A percentile compares a stretch with the other conserved stretches of the same genome.
phyloP scores from a whole-genome alignment of 2,113 vertebrate species.

The Elgaria multicarinata region DNA sequence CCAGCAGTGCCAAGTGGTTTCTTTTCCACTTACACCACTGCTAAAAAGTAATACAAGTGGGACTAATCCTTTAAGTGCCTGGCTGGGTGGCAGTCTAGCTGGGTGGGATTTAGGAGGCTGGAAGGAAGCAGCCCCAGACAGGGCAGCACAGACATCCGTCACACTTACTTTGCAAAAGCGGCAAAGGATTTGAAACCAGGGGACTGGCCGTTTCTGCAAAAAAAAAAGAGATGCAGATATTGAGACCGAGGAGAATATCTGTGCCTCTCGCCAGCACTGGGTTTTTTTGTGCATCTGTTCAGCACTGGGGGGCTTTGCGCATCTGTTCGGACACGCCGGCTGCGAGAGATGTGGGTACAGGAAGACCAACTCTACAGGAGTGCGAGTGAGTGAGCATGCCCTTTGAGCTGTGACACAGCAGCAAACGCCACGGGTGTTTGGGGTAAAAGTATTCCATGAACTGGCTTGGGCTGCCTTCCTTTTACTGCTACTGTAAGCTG shows the following conservation, averaged over 20 bases:
- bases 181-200: slow-evolving; percentile 87
- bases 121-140: background rate
- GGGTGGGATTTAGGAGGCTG: slow-evolving; percentile 21
- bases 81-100: slow-evolving; percentile 8
- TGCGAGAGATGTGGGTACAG: background rate
- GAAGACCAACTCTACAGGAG: too few species aligned
- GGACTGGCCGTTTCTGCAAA: slow-evolving; percentile 88
- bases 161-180: slow-evolving; percentile 88
- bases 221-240: slow-evolving; percentile 72
- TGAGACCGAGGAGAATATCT: slow-evolving; percentile 39
- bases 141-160: slow-evolving; percentile 23
- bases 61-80: background rate
- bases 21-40: background rate
- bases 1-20: background rate
- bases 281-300: background rate
- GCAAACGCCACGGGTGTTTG: too few species aligned
- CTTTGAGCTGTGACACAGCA: too few species aligned
- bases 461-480: too few species aligned
- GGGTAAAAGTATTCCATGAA: too few species aligned
- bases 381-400: too few species aligned
- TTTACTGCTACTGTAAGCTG: too few species aligned
- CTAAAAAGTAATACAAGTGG: background rate
- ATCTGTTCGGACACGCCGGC: background rate
- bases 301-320: too few species aligned
- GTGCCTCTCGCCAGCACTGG: slow-evolving; percentile 27